Percentiles rank a stretch among this genome's conserved stretches.
Evolutionary conservation across 2,888 invertebrate species (phyloP).

Genomic region (Ectemnius continuus): DNA sequence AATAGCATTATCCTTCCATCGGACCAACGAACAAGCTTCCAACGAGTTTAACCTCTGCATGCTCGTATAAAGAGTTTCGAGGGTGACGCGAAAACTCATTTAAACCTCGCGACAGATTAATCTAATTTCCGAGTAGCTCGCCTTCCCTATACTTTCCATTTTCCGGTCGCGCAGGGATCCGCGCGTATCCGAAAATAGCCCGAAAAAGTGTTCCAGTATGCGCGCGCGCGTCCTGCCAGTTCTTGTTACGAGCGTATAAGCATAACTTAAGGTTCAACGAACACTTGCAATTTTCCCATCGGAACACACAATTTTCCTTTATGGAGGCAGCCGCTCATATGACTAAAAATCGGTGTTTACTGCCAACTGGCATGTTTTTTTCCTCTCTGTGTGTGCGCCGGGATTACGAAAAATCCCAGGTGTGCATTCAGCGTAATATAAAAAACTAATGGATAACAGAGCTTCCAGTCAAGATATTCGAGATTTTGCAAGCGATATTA

Average conservation of each 20-base stretch:
- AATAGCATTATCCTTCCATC: constrained; percentile 24
- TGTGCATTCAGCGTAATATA: no score
- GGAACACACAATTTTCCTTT: no score
- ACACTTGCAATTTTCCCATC: no score
- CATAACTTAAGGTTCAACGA: background rate
- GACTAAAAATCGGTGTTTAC: no score
- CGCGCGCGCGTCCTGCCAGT: background rate
- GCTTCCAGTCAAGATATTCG: no score
- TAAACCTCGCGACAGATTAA: constrained; percentile 31
- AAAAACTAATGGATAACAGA: no score
- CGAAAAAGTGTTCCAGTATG: background rate
- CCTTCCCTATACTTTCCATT: background rate
- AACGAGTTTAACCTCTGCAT: constrained; percentile 35
- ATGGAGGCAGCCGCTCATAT: no score
- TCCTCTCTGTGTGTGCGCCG: no score
- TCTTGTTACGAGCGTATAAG: no score
- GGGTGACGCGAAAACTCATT: constrained; percentile 23
- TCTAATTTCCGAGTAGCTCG: constrained; percentile 12
- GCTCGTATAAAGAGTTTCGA: constrained; percentile 31
- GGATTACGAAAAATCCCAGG: no score
- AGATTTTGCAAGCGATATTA: no score
- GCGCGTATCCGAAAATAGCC: background rate
- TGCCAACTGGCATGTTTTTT: no score
- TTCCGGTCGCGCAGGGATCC: background rate
- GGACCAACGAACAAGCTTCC: constrained; percentile 31